Percentiles rank a stretch among this genome's conserved stretches.
Conservation (phyloP, 2,113 vertebrate species). For the Apeltes quadracus region DNA sequence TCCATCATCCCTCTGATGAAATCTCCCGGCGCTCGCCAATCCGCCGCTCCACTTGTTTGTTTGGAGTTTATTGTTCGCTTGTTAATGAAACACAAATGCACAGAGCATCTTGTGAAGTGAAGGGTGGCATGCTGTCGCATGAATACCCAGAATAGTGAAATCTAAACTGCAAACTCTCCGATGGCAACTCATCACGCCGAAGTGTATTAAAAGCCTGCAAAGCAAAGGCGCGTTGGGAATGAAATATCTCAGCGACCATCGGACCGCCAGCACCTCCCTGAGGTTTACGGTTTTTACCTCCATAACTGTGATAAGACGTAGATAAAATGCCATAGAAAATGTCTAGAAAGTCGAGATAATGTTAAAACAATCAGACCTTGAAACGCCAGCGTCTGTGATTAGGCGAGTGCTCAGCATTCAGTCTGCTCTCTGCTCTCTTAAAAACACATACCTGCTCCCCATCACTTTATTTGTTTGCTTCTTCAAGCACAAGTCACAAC, state of each 20-base stretch:
- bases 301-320: no score
- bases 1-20: slow-evolving; percentile 54
- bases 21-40: slow-evolving; percentile 46
- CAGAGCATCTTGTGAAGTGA: slow-evolving; percentile 44
- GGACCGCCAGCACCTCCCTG: no score
- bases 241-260: not conserved
- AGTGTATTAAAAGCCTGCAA: slow-evolving; percentile 35
- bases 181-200: slow-evolving; percentile 49
- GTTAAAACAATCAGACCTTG: no score
- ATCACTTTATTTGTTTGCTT: slow-evolving; percentile 40
- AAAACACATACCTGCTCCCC: no score
- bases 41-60: slow-evolving; percentile 60
- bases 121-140: slow-evolving; percentile 25
- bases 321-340: no score
- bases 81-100: slow-evolving; percentile 64
- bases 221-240: slow-evolving; percentile 19
- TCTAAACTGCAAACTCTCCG: slow-evolving; percentile 56
- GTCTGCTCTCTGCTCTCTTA: slow-evolving; percentile 27
- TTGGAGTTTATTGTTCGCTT: slow-evolving; percentile 58
- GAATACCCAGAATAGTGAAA: slow-evolving; percentile 63
- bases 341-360: no score
- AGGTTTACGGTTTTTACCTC: no score
- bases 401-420: slow-evolving; percentile 63
- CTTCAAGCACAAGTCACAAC: no score
- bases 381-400: no score